Base-by-base conservation (phyloP, 2,113 vertebrate species). In the Chaetodon auriga region DNA sequence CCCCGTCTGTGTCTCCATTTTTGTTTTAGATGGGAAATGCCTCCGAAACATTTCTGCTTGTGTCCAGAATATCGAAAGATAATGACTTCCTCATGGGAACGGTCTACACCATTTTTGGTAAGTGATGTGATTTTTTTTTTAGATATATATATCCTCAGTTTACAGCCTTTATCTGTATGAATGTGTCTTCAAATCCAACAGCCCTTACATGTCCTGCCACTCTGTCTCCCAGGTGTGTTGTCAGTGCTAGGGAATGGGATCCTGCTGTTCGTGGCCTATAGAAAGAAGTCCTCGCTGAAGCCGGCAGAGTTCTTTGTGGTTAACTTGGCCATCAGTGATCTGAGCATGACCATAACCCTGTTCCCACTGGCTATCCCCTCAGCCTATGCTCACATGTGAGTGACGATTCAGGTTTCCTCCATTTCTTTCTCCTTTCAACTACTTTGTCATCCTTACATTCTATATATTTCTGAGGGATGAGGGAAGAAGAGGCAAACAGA, bases 221-320 rank as follows among this genome's bases (percentile, higher is more conserved):
- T 82, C n/a, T 78, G 55, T 70, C 5, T 16, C 12, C 38, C 55
- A 95, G 95, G 95, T 81, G 89, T 95, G 46, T 75, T 95, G 69
- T 97, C 96, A 5, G 38, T 97, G 78, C 75, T 94, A 70, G 96
- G 96, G 16, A 97, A 97, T 69, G 94, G 95, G 0, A 92, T 95
- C 87, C 94, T 97, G 68, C 92, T 97, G 76, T 92, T 96, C n/a
- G 94, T 97, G 86, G 96, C 96, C 51, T 96, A 95, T 81, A 93
- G 89, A 80, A 97, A 96, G 90, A 96, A 96, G 79, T 94, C 96
- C 68, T 89, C 95, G 76, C 89, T 97, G 87, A 97, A 97, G 84
- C 97, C 97, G 5, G 96, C 96, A 0, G 96, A 97, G 93, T 95
- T 96, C 90, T 97, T 97, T 86, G 95, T 97, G 0, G 90, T 96